A percentile compares a stretch with the other conserved stretches of the same genome.
phyloP scores from a whole-genome alignment of 2,888 invertebrate species.

The Cacoxenus indagator region DNA sequence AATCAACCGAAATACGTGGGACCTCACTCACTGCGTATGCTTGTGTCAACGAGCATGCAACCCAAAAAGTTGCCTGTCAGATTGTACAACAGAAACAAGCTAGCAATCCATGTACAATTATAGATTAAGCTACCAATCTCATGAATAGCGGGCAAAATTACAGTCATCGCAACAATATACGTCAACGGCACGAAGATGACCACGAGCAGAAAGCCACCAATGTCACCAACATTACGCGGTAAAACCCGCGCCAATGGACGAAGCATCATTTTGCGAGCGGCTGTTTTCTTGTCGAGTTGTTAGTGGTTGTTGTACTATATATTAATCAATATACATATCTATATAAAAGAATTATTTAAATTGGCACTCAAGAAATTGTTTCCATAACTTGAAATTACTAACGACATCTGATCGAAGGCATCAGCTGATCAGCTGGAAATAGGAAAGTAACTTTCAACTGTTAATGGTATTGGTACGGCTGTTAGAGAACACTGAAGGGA shows the following conservation, averaged over 20 bases:
- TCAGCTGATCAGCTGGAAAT: too few species aligned
- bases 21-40: slow-evolving; percentile 76
- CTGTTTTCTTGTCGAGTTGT: too few species aligned
- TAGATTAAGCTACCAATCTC: slow-evolving; percentile 73
- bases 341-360: too few species aligned
- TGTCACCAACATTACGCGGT: slow-evolving; percentile 57
- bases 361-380: too few species aligned
- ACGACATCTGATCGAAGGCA: too few species aligned
- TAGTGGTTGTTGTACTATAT: too few species aligned
- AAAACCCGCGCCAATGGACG: slow-evolving; percentile 43
- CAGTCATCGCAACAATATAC: slow-evolving; percentile 73
- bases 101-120: slow-evolving; percentile 75
- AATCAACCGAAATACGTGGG: background rate
- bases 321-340: too few species aligned
- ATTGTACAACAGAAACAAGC: slow-evolving; percentile 82
- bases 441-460: too few species aligned
- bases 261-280: slow-evolving; percentile 46
- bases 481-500: too few species aligned
- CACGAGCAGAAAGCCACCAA: slow-evolving; percentile 58
- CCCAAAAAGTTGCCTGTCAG: slow-evolving; percentile 83
- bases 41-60: slow-evolving; percentile 83
- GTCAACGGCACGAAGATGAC: slow-evolving; percentile 62
- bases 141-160: slow-evolving; percentile 81
- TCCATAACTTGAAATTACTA: too few species aligned
- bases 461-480: too few species aligned